Evolutionary conservation across 2,888 invertebrate species (phyloP).

Genomic region (Ptychoptera albimana): DNA sequence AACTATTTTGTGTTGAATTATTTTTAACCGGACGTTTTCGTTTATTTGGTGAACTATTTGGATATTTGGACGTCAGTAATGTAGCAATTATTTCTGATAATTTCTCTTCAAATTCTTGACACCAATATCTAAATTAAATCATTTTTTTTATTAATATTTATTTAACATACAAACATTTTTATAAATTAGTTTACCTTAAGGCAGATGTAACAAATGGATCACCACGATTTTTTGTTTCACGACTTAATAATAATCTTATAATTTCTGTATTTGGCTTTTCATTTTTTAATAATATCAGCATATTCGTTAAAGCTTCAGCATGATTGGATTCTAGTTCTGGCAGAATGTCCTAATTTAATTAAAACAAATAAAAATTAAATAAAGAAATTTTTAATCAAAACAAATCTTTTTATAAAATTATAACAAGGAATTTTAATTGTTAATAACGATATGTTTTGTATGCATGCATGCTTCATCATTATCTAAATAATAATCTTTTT

Average conservation of each 20-base stretch:
- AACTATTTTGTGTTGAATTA: constrained; percentile 48
- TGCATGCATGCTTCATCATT: not conserved
- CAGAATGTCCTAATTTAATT: constrained; percentile 30
- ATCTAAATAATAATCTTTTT: no score
- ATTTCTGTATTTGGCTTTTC: constrained; percentile 80
- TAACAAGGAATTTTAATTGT: constrained; percentile 8
- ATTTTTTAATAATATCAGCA: constrained; percentile 80
- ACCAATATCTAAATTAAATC: constrained; percentile 52
- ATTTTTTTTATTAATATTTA: not conserved
- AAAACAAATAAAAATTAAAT: not conserved
- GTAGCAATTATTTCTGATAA: constrained; percentile 66
- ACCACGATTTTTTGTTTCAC: constrained; percentile 48
- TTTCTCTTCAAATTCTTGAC: constrained; percentile 80
- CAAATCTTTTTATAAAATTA: not conserved
- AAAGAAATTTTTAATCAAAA: not conserved
- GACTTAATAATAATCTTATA: constrained; percentile 65
- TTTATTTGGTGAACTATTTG: constrained; percentile 79
- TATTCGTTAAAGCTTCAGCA: constrained; percentile 82
- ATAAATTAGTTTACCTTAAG: constrained; percentile 38
- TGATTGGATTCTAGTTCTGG: constrained; percentile 70
- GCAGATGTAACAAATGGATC: constrained; percentile 86
- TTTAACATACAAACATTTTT: not conserved
- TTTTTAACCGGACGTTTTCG: constrained; percentile 69
- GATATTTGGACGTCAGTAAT: constrained; percentile 65
- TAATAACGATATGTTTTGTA: constrained; percentile 1